Evolutionary conservation across 2,797 vertebrate species (phyloP), one percentile per base, ranked within the genome.

Genomic region (Parauchenoglanis punctatus): DNA sequence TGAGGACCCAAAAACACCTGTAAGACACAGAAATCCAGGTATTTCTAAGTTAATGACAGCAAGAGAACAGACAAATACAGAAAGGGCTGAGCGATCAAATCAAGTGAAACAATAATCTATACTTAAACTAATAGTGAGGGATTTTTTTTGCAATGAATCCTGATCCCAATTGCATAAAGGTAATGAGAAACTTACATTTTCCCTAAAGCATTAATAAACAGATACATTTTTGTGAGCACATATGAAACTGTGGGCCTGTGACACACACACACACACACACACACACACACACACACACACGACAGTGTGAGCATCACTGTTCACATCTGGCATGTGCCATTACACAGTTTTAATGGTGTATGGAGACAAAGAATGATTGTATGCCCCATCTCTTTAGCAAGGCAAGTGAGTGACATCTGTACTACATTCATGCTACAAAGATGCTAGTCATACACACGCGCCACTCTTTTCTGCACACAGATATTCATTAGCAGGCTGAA

Each of bases 1-100:
- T 93, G 94, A 1, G 96, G 95, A 75, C 97, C 97, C 81, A 99
- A 87, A 93, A 97, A 99, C 80, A 98, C 97, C 98, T 99, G 93
- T 63, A 91, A 40, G 85, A 56, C 18, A 76, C 49, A 73, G 8
- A 85, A 31, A 65, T 10, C 23, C 2, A 81, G 3, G 77, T 5
- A 15, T n/a, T 15, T 61, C 18, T 0, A 61, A 44, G 12, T 6
- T 40, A 25, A 59, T 80, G 18, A 80, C 40, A 81, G 20, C 13
- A 28, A 44, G 25, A 49, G 25, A 49, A 4, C 4, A 10, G 25
- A 44, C 23, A 65, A 28, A 83, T 52, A 44, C 5, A 44, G 11
- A 23, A 61, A 17, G 2, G 35, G 10, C 25, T 5, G 15, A 65
- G 25, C 2, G 63, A 20, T 31, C 63, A 68, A 83, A 81, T 44